Conservation (phyloP, 2,113 vertebrate genomes). For the Vimba vimba region DNA sequence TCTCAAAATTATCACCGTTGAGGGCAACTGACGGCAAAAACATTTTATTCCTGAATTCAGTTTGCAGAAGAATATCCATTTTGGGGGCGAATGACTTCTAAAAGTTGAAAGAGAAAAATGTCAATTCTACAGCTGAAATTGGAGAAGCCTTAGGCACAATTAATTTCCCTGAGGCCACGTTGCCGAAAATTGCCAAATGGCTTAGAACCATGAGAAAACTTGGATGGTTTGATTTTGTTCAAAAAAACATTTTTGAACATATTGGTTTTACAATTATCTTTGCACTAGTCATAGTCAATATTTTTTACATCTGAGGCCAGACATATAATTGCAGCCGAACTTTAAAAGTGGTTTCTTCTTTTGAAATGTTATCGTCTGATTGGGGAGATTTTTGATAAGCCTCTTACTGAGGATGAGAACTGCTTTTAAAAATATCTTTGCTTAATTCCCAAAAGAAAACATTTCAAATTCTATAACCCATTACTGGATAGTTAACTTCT, state of each 20-base stretch:
- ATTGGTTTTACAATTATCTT: slow-evolving; percentile 1
- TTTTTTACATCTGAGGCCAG: slow-evolving; percentile 17
- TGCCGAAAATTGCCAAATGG: slow-evolving; percentile 73
- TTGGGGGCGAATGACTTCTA: slow-evolving; percentile 10
- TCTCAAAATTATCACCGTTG: slow-evolving; percentile 25
- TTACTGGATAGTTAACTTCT: not conserved
- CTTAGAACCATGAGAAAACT: slow-evolving; percentile 67
- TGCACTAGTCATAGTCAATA: not conserved
- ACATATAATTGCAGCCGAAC: not conserved
- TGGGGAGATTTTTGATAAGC: slow-evolving; percentile 53
- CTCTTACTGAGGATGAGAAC: not conserved
- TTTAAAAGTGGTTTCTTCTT: slow-evolving; percentile 41
- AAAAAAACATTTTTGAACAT: not conserved
- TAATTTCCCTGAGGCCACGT: slow-evolving; percentile 73
- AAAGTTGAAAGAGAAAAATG: slow-evolving; percentile 47
- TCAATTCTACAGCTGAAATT: slow-evolving; percentile 65
- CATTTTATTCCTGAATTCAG: slow-evolving; percentile 28
- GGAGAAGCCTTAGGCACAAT: slow-evolving; percentile 67
- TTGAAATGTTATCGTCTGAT: slow-evolving; percentile 50
- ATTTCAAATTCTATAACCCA: not conserved
- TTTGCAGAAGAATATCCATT: slow-evolving; percentile 33
- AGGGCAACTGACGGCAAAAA: slow-evolving; percentile 23
- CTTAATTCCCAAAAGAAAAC: slow-evolving; percentile 16
- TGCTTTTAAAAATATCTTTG: slow-evolving; percentile 31
- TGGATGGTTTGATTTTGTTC: slow-evolving; percentile 47